Evolutionary conservation across 2,113 vertebrate species (phyloP), one percentile per base, ranked within the genome.

Genomic region (Calyptomena viridis): DNA sequence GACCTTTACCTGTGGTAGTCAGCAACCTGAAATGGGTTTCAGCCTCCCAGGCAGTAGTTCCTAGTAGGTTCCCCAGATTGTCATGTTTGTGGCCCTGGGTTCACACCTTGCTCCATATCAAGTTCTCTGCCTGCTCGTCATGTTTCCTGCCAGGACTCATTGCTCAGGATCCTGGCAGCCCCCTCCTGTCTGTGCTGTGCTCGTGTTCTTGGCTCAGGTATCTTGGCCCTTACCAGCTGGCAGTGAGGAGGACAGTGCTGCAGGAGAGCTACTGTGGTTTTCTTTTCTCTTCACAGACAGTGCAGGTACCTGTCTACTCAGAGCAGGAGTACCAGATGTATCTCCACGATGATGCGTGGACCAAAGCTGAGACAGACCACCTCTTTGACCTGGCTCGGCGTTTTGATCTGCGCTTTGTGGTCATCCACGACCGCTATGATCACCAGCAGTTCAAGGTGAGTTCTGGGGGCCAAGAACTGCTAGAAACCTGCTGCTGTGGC

Each of bases 321-420:
- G 99, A 99, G 97, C 99, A 99, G 97, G 99, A 99, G 89, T 99
- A 99, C 96, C 99, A 99, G 96, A 98, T 99, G 97, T 99, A 99
- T 96, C 99, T 99, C 58, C 99, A 99, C 7, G 99, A 99, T 0
- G 99, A 99, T 5, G 99, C 99, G 14, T 99, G 99, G 99, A 99
- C 99, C 58, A 99, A 99, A 97, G 98, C 98, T 35, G 99, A 99
- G 97, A 99, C 99, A 5, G 99, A 99, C 94, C 99, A 99, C 93
- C 98, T 99, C 91, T 99, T 99, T 58, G 99, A 99, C 96, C 97
- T 99, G 75, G 99, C 99, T 95, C 99, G 99, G 82, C 98, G 99
- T 42, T 99, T 99, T 55, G 99, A 99, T 95, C 97, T 99, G 56
- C 99, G 99, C 76, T 99, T 99, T 4, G 97, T 99, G 23, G 98